Evolutionary conservation across 2,888 invertebrate genomes (phyloP).

Genomic region (Drosophila borealis): DNA sequence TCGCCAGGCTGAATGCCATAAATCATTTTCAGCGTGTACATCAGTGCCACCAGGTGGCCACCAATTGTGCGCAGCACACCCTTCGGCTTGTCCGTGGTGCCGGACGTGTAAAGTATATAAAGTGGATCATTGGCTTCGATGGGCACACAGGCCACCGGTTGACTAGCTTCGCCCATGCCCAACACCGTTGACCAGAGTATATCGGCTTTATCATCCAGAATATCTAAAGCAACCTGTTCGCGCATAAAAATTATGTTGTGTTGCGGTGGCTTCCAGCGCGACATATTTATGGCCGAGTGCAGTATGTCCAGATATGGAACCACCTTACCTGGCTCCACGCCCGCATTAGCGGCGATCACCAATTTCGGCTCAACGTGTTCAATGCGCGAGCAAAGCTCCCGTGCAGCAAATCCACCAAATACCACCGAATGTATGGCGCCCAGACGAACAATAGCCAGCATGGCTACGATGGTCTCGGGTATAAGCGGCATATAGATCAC

Average conservation of each 20-base stretch:
- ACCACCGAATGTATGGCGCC: conserved; percentile 98
- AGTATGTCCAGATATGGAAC: conserved; percentile 86
- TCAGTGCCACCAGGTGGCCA: conserved; percentile 93
- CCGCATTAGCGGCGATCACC: conserved; percentile 95
- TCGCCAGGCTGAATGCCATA: conserved; percentile 92
- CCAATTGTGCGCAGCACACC: conserved; percentile 95
- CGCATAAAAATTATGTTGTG: conserved; percentile 94
- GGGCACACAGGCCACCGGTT: conserved; percentile 91
- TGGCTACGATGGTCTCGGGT: conserved; percentile 94
- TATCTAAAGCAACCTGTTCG: conserved; percentile 87
- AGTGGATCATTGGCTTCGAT: conserved; percentile 95
- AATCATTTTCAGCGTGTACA: conserved; percentile 93
- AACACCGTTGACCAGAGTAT: conserved; percentile 92
- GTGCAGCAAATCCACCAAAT: conserved; percentile 97
- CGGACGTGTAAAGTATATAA: conserved; percentile 97
- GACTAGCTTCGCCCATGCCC: conserved; percentile 81
- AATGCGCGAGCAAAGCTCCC: conserved; percentile 93
- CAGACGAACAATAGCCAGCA: conserved; percentile 94
- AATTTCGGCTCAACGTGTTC: conserved; percentile 95
- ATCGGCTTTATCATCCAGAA: conserved; percentile 89
- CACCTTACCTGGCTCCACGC: conserved; percentile 94
- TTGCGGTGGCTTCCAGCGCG: conserved; percentile 88
- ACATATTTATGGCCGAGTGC: conserved; percentile 89
- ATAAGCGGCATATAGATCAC: conserved; percentile 98
- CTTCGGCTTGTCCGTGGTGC: conserved; percentile 90